A percentile compares a stretch with the other conserved stretches of the same genome.
Evolutionary conservation across 2,888 invertebrate species (phyloP).

Genomic region (Eueremaeus valkanovi): DNA sequence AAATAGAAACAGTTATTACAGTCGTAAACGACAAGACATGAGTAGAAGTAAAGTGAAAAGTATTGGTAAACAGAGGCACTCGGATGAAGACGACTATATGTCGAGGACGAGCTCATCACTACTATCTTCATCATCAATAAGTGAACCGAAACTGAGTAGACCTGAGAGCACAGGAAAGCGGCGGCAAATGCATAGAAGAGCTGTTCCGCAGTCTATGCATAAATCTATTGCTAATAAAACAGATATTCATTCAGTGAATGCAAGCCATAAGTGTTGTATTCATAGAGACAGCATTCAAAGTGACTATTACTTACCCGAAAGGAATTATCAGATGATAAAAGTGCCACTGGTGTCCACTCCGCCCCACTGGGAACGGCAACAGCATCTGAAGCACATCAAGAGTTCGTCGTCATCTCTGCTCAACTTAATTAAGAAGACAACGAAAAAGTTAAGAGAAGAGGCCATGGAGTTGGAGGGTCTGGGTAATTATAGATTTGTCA

Average conservation of each 20-base stretch:
- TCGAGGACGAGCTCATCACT: conserved; percentile 9
- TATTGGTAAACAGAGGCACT: background rate
- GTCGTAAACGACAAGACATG: background rate
- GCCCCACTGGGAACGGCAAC: background rate
- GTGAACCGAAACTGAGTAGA: background rate
- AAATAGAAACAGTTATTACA: conserved; percentile 8
- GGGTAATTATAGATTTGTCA: conserved; percentile 28
- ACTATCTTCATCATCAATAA: conserved; percentile 21
- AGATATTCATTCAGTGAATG: background rate
- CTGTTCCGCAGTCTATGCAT: conserved; percentile 2
- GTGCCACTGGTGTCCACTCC: conserved; percentile 8
- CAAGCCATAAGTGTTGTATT: conserved; percentile 1
- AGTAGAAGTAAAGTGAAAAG: too few relatives aligned
- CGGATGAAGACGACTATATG: background rate
- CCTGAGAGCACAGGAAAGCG: background rate
- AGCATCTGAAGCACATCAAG: conserved; percentile 13
- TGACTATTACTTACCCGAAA: conserved; percentile 8
- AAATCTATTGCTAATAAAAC: background rate
- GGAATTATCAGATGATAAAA: conserved; percentile 8
- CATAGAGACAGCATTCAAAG: background rate
- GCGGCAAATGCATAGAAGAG: background rate
- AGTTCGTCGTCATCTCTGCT: conserved; percentile 32
- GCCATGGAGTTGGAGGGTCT: conserved; percentile 33
- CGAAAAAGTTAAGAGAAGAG: conserved; percentile 33
- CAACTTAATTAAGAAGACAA: conserved; percentile 33